Base-by-base conservation (phyloP, 2,888 invertebrate genomes). In the Colletes collaris region DNA sequence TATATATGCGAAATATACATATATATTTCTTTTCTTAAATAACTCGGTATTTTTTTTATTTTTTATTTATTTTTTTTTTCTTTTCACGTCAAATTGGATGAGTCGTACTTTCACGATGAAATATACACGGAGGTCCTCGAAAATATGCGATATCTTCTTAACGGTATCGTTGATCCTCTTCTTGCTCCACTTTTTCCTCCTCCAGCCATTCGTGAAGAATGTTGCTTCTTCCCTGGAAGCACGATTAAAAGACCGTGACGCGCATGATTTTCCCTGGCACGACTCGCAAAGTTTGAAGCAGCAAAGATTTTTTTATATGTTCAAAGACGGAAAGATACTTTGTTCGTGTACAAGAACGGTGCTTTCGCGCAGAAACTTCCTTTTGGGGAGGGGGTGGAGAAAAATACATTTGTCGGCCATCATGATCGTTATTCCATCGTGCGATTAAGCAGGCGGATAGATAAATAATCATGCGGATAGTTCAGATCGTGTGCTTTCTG, bases 201-300 rank as follows among this genome's bases (percentile, higher is more conserved):
- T 90, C 88, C 83, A 91, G 83, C 93, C 93, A 93, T 87, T 91
- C 87, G 58, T 89, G 88, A 82, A 93, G 85, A 65, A 92, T 87
- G 71, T 90, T 88, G 73, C 79, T 91, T 83, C 88, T 91, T 74
- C 89, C 90, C 92, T 93, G 90, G 62, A 90, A 92, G 74, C 79
- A 80, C 35, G 60, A 67, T 16, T n/a, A 62, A 49, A 27, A 6
- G 1, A 50, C 37, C 13, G 40, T n/a, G 16, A 49, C 50, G 19
- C 3, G 60, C 58, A 8, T 10, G 16, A n/a, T 55, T 35, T 19
- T 35, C 11, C 5, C 1, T 11, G 16, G 8, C 27, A 13, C 7
- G 16, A 35, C 19, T 40, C 19, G 11, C 6, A 10, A 52, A 64
- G n/a, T 50, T 37, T 35, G 53, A 81, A 75, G 70, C 75, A 62